Base-by-base conservation (phyloP, 2,797 vertebrate genomes). In the Sciurus vulgaris region DNA sequence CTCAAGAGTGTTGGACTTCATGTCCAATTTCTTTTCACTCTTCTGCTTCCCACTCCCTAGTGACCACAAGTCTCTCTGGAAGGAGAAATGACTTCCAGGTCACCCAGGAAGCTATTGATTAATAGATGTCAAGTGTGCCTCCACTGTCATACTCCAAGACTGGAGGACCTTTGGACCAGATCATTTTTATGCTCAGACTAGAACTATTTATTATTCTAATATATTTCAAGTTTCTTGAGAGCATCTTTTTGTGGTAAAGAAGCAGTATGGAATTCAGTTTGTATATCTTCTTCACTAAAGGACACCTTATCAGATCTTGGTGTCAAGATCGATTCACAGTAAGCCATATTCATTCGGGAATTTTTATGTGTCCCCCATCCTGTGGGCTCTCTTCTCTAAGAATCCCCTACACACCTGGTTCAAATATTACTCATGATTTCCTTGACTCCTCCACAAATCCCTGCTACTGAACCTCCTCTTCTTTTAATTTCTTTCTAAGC, bases 371-470 rank as follows among this genome's bases (percentile, higher is more conserved):
- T 92, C 33, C 7, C 7, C 86, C 56, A 67, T 65, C 11, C 44
- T 91, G 54, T 14, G 51, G 20, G 85, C 13, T 49, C 84, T 49
- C 81, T 84, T 92, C n/a, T 73, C 14, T 24, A 90, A 0, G 2
- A 91, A 4, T 0, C 69, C 38, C 65, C 63, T 15, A 70, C 67
- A 8, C 1, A 94, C 89, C 86, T 44, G 65, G 47, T 70, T 82
- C 72, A 87, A 44, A 61, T 92, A n/a, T 70, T 83, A 20, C 26
- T 51, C 86, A 89, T 89, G 72, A 24, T 59, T 96, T 95, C 69
- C 41, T 65, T 93, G 41, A 84, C 22, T 81, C 44, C 28, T 86
- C 11, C 0, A 14, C n/a, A 76, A 89, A 63, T 73, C 38, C 3
- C 56, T 85, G 5, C 44, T 44, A 73, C 59, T 44, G 17, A 47